Base-by-base conservation (phyloP, 2,888 invertebrate species). In the Cataglyphis livida region DNA sequence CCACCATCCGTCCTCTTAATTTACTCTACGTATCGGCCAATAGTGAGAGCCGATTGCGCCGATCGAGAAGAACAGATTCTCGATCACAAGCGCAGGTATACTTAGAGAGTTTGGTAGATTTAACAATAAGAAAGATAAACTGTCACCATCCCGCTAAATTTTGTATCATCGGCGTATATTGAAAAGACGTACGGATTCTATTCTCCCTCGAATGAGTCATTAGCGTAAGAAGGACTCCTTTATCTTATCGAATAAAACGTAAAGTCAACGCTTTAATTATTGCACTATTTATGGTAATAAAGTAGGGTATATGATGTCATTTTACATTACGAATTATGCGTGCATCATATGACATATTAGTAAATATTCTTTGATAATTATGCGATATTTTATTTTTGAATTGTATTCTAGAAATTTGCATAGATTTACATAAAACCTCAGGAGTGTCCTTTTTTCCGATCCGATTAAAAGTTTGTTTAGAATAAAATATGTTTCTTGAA, bases 1-100 rank as follows among this genome's bases (percentile, higher is more conserved):
- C 71, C 83, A 87, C 76, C 84, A 89, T 89, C 89, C 89, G 89
- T 89, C 89, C 89, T 85, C 48, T 82, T 79, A 70, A 65, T 84
- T 76, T 87, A 83, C 66, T 87, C 74, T 82, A 82, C 81, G 54
- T 59, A 68, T 84, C 82, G 78, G 68, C 73, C 59, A 76, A 44
- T 75, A 76, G 21, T 70, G 48, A 61, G 48, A 61, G 41, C 74
- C 64, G 57, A 38, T 48, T 81, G 85, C 81, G 79, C 76, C 62
- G 78, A 79, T 65, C 64, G 81, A 79, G 66, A 75, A 79, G 66
- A 75, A 83, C 44, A 73, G 59, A 12, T 35, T 25, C 57, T 59
- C 44, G 71, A 66, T 65, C 66, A 15, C n/a, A 2, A 21, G 44
- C 28, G n/a, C 76, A 59, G 41, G 21, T 57, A n/a, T 59, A 25